Percentiles rank a stretch among this genome's conserved stretches.
These are phyloP conservation scores for Chirona hameri DNA, from an alignment of 2,888 invertebrate species.

Conservation along the genomic window DNA sequence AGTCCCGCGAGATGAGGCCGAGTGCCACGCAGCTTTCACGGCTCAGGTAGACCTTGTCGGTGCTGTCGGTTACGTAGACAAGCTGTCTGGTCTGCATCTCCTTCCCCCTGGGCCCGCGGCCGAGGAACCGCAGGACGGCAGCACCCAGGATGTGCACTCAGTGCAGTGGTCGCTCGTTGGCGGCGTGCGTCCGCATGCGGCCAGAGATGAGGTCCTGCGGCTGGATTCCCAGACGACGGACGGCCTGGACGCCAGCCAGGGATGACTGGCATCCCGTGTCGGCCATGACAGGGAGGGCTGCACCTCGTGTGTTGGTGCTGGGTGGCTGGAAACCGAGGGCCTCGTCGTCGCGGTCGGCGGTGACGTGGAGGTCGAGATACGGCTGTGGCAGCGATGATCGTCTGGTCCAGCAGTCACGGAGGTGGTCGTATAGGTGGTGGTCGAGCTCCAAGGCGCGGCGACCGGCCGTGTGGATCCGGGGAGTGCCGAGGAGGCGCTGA, in stretches of 20 bases:
- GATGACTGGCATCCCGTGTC: background rate
- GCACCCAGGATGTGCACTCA: background rate
- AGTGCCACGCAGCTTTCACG: background rate
- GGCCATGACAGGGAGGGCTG: background rate
- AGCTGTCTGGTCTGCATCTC: background rate
- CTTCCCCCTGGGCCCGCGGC: background rate
- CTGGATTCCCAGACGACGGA: background rate
- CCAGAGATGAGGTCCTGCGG: background rate
- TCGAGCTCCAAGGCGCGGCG: background rate
- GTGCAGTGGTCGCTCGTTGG: background rate
- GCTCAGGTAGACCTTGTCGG: background rate
- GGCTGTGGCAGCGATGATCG: too few species aligned
- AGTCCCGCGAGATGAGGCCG: background rate
- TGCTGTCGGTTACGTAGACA: background rate
- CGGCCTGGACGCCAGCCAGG: background rate
- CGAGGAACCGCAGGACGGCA: background rate
- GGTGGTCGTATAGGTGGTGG: background rate
- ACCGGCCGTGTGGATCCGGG: too few species aligned
- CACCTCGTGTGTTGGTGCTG: background rate
- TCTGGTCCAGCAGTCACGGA: background rate
- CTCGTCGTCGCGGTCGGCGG: background rate
- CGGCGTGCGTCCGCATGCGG: conserved; percentile 10
- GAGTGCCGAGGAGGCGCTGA: background rate
- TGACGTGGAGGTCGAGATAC: background rate
- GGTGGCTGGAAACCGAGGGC: background rate